Percentiles rank a stretch among this genome's conserved stretches.
Evolutionary conservation across 2,113 vertebrate species (phyloP).

Genomic region (Baryphthengus martii): DNA sequence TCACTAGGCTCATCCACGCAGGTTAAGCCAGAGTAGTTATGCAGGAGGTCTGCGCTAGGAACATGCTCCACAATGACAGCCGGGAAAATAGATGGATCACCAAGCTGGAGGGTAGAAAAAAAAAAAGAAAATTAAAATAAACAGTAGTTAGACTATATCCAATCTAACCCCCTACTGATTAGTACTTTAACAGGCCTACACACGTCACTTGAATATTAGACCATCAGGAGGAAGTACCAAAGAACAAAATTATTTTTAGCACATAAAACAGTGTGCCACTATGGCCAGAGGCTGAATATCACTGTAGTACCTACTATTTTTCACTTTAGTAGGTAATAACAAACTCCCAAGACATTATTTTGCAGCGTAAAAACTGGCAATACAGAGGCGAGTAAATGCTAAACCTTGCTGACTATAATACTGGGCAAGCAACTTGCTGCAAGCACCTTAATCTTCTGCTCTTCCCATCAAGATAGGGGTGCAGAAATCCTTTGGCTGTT

Average conservation of each 20-base stretch:
- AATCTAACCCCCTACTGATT: neutral
- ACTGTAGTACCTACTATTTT: neutral
- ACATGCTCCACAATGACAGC: slow-evolving; percentile 93
- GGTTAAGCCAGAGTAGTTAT: slow-evolving; percentile 83
- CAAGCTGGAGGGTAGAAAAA: slow-evolving; percentile 73
- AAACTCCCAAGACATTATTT: neutral
- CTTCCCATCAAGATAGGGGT: neutral
- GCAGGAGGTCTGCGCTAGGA: slow-evolving; percentile 85
- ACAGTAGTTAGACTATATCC: neutral
- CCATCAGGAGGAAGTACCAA: neutral
- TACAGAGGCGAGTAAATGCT: neutral
- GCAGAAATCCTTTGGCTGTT: neutral
- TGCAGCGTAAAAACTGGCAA: neutral
- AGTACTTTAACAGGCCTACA: neutral
- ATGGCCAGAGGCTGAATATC: neutral
- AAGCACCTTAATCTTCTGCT: neutral
- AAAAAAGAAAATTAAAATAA: neutral
- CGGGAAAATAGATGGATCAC: slow-evolving; percentile 83
- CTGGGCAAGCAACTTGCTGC: neutral
- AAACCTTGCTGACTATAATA: neutral
- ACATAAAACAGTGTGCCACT: neutral
- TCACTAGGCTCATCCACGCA: slow-evolving; percentile 82
- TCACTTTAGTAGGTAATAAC: neutral
- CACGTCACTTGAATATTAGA: neutral
- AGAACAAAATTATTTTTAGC: neutral